A percentile compares a stretch with the other conserved stretches of the same genome.
phyloP scores from a whole-genome alignment of 1,140 invertebrate genomes.

The Lamellibrachia luymesi region DNA sequence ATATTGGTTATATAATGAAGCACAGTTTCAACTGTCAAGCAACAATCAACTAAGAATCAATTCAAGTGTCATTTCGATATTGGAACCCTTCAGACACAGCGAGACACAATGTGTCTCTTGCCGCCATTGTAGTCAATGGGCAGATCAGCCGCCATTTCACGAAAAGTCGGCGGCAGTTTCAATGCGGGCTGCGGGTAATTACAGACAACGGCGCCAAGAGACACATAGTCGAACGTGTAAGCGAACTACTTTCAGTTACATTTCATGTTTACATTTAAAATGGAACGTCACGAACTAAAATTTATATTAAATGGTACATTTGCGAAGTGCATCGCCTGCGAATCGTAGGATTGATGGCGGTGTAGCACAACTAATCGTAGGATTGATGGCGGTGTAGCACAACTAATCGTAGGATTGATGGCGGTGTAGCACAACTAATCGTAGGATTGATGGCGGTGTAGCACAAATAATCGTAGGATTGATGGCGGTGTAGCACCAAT shows the following conservation, averaged over 20 bases:
- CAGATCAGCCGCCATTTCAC: constrained; percentile 3
- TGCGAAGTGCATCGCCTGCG: no score
- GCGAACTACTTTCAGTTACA: not conserved
- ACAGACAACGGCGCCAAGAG: not conserved
- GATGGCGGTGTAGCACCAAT: no score
- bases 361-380: no score
- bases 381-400: no score
- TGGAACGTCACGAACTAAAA: not conserved
- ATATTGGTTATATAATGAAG: not conserved
- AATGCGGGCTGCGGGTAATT: not conserved
- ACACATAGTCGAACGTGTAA: not conserved
- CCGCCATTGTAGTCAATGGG: not conserved
- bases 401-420: no score
- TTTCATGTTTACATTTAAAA: not conserved
- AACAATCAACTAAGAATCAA: not conserved
- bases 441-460: no score
- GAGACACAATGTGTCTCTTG: not conserved
- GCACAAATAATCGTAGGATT: no score
- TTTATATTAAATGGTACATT: no score
- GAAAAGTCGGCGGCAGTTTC: not conserved
- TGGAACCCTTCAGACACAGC: not conserved
- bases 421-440: no score
- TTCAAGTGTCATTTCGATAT: not conserved
- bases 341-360: no score
- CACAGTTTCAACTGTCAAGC: not conserved